Conservation (phyloP, 2,113 vertebrate species). For the Brienomyrus brachyistius region DNA sequence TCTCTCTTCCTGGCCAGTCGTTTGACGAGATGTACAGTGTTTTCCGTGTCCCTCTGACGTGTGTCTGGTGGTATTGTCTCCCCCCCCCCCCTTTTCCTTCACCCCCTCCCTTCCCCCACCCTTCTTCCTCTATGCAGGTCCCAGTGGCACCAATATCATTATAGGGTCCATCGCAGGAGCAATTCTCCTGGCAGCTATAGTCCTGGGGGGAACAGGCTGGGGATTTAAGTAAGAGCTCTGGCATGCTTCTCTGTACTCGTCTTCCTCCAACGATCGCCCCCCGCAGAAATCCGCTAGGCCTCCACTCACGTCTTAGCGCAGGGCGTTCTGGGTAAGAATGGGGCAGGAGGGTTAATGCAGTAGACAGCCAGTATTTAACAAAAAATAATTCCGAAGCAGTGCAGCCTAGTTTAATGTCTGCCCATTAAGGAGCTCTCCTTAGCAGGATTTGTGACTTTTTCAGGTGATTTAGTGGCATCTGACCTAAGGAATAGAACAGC, state of each 20-base stretch:
- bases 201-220: slow-evolving; percentile 96
- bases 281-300: slow-evolving; percentile 27
- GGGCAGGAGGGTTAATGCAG: not conserved
- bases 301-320: slow-evolving; percentile 11
- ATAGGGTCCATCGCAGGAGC: slow-evolving; percentile 96
- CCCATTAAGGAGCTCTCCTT: not conserved
- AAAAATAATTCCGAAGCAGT: not conserved
- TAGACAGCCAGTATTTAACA: not conserved
- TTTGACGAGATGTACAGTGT: slow-evolving; percentile 48
- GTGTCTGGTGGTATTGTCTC: slow-evolving; percentile 59
- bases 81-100: slow-evolving; percentile 40
- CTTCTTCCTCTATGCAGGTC: slow-evolving; percentile 11
- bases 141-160: slow-evolving; percentile 90
- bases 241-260: slow-evolving; percentile 61
- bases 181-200: slow-evolving; percentile 94
- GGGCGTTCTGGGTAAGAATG: not conserved
- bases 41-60: slow-evolving; percentile 55
- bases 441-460: not conserved
- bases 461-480: not conserved
- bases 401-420: not conserved
- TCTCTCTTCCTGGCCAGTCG: slow-evolving; percentile 31
- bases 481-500: not conserved
- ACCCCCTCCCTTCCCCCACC: not conserved
- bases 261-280: slow-evolving; percentile 49
- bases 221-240: slow-evolving; percentile 94